A percentile compares a stretch with the other conserved stretches of the same genome.
Conservation (phyloP, 2,113 vertebrate species). For the Takifugu flavidus region DNA sequence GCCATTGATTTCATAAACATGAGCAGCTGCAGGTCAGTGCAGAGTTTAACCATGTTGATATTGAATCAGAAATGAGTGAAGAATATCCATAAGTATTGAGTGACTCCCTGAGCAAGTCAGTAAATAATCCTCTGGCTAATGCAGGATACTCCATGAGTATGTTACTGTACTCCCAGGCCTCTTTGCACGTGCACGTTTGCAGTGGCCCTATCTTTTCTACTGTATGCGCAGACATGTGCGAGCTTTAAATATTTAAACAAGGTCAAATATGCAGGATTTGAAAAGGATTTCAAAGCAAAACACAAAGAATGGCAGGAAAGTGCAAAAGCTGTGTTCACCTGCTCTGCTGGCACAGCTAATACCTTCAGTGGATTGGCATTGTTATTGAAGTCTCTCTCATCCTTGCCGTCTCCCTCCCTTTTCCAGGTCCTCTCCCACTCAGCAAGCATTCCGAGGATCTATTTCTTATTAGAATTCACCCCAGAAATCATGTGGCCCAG, state of each 20-base stretch:
- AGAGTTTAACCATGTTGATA: conserved; percentile 61
- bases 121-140: conserved; percentile 29
- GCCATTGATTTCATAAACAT: conserved; percentile 67
- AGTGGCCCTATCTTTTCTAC: not conserved
- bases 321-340: conserved; percentile 24
- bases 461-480: conserved; percentile 71
- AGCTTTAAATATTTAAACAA: conserved; percentile 13
- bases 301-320: conserved; percentile 16
- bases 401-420: conserved; percentile 15
- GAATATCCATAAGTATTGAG: conserved; percentile 56
- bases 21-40: conserved; percentile 43
- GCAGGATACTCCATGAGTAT: not conserved
- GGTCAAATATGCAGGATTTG: conserved; percentile 35
- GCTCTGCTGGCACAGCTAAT: conserved; percentile 33
- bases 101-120: conserved; percentile 30
- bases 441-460: conserved; percentile 62
- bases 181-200: not conserved
- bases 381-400: conserved; percentile 47
- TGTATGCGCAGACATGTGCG: not conserved
- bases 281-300: not conserved
- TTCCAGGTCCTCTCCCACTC: conserved; percentile 32
- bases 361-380: conserved; percentile 45
- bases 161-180: conserved; percentile 2
- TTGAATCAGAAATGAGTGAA: conserved; percentile 55
- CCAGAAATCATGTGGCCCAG: conserved; percentile 64